Evolutionary conservation across 2,888 invertebrate genomes (phyloP).

Genomic region (Himalopsyche japonica): DNA sequence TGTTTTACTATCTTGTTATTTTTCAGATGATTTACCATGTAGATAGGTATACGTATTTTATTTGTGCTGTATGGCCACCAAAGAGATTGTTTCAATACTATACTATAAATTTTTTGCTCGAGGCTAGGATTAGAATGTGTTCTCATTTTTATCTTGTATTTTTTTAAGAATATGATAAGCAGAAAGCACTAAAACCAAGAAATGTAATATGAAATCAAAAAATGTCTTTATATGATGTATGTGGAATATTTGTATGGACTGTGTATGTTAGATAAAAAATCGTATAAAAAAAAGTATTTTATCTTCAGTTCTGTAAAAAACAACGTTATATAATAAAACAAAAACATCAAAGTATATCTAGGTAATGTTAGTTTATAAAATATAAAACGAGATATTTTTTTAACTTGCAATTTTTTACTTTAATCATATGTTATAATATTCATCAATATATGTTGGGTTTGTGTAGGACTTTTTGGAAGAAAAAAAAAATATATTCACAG

Average conservation of each 20-base stretch:
- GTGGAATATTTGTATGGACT: not conserved
- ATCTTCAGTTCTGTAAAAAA: too few species aligned
- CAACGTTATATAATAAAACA: too few species aligned
- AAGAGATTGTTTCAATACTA: not conserved
- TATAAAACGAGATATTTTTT: too few species aligned
- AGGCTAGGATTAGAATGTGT: not conserved
- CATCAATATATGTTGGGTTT: too few species aligned
- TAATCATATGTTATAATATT: too few species aligned
- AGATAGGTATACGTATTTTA: conserved; percentile 15
- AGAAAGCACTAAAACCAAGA: not conserved
- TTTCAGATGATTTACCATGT: conserved; percentile 16
- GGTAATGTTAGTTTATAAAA: too few species aligned
- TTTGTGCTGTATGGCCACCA: not conserved
- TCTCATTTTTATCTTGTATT: not conserved
- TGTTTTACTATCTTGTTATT: conserved; percentile 22
- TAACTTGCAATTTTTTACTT: too few species aligned
- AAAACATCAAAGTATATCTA: too few species aligned
- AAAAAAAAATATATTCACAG: too few species aligned
- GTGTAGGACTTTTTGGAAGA: too few species aligned
- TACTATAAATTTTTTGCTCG: not conserved
- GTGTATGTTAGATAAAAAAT: too few species aligned
- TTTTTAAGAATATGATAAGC: not conserved
- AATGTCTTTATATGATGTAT: not conserved
- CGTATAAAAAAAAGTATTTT: too few species aligned
- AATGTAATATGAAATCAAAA: not conserved